Evolutionary conservation across 2,888 invertebrate species (phyloP).

Genomic region (Caenorhabditis imperialis): DNA sequence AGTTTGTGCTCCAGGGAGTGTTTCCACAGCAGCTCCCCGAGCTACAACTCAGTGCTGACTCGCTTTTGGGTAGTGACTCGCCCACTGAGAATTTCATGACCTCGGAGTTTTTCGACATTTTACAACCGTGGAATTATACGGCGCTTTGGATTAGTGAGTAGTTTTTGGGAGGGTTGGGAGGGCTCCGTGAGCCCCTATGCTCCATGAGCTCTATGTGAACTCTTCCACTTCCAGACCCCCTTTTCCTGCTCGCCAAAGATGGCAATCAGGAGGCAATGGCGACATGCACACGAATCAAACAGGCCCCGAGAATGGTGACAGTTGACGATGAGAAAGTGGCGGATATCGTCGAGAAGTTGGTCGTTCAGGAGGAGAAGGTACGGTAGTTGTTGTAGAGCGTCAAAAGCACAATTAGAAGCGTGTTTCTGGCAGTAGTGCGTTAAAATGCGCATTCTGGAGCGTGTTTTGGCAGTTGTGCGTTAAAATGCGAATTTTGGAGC

Average conservation of each 20-base stretch:
- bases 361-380: neutral
- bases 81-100: constrained; percentile 74
- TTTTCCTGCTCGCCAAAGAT: constrained; percentile 67
- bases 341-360: constrained; percentile 53
- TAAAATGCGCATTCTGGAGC: no score
- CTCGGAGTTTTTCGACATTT: constrained; percentile 68
- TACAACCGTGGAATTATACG: constrained; percentile 66
- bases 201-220: no score
- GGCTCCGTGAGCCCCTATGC: no score
- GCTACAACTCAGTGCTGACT: constrained; percentile 68
- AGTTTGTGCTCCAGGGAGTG: constrained; percentile 72
- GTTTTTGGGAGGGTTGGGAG: no score
- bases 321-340: constrained; percentile 62
- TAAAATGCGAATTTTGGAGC: no score
- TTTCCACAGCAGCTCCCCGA: constrained; percentile 74
- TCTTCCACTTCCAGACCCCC: constrained; percentile 73
- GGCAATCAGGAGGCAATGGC: constrained; percentile 52
- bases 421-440: no score
- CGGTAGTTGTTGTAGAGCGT: no score
- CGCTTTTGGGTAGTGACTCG: constrained; percentile 74
- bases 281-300: constrained; percentile 45
- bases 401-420: no score
- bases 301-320: constrained; percentile 59
- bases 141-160: constrained; percentile 70
- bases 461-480: no score